A percentile compares a stretch with the other conserved stretches of the same genome.
These are phyloP conservation scores for Polyergus mexicanus DNA, from an alignment of 1,140 invertebrate genomes.

Conservation along the genomic window DNA sequence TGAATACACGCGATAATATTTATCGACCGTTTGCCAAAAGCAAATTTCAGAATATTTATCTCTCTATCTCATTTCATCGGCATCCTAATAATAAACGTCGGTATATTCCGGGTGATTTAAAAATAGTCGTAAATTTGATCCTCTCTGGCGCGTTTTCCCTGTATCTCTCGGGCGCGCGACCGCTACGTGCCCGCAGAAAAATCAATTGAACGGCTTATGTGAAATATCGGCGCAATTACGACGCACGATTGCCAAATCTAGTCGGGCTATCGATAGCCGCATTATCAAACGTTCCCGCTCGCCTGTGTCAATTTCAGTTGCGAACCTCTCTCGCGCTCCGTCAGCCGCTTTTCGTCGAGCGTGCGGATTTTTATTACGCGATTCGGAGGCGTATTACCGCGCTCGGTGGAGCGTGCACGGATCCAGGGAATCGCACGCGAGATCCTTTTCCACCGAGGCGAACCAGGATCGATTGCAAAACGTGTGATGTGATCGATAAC, in stretches of 20 bases:
- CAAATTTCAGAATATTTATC: conserved; percentile 75
- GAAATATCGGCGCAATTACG: conserved; percentile 81
- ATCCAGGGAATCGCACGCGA: conserved; percentile 63
- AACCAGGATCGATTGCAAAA: conserved; percentile 70
- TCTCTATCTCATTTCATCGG: conserved; percentile 72
- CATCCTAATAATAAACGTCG: conserved; percentile 78
- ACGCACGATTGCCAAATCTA: conserved; percentile 80
- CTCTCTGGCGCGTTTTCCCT: conserved; percentile 3
- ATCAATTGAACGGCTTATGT: conserved; percentile 81
- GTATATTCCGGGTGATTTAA: conserved; percentile 76
- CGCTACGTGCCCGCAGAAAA: conserved; percentile 67
- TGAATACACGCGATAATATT: conserved; percentile 70
- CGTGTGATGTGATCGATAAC: conserved; percentile 72
- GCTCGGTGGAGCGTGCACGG: conserved; percentile 58
- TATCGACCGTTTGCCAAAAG: conserved; percentile 65
- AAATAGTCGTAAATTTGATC: conserved; percentile 77
- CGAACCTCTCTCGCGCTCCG: conserved; percentile 58
- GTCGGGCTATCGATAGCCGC: conserved; percentile 74
- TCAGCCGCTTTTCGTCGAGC: conserved; percentile 70
- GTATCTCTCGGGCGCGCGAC: conserved; percentile 32
- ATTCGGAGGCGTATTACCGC: conserved; percentile 54
- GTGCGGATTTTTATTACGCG: conserved; percentile 67
- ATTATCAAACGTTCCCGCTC: conserved; percentile 72
- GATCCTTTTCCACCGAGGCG: conserved; percentile 67
- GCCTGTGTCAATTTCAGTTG: conserved; percentile 61